These are phyloP conservation scores for Anser brachyrhynchus DNA, from an alignment of 2,113 vertebrate genomes.

Conservation along the genomic window DNA sequence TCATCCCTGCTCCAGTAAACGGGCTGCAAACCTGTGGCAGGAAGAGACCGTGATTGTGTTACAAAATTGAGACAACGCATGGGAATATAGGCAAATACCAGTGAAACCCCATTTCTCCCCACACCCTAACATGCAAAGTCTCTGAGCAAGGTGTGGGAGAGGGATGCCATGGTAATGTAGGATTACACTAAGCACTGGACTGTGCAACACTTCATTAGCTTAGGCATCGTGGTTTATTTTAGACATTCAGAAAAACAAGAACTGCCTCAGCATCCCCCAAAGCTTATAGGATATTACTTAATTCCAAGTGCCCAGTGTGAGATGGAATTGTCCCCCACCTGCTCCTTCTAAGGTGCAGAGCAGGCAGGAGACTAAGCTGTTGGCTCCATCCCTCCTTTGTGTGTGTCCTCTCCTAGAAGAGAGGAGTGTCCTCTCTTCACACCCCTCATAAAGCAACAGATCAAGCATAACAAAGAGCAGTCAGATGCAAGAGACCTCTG, in stretches of 20 bases:
- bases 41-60: neutral
- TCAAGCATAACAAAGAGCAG: neutral
- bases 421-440: neutral
- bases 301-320: neutral
- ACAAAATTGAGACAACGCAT: neutral
- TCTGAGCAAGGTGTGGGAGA: neutral
- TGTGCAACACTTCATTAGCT: neutral
- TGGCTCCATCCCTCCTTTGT: neutral
- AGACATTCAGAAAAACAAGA: neutral
- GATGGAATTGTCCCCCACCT: neutral
- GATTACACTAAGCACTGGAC: neutral
- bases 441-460: neutral
- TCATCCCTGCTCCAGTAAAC: constrained; percentile 95
- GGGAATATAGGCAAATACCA: neutral
- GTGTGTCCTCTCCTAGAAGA: neutral
- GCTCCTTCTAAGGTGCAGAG: neutral
- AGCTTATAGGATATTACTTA: neutral
- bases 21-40: constrained; percentile 88
- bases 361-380: neutral
- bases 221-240: neutral
- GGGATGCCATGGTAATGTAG: neutral
- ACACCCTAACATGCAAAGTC: neutral
- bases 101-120: neutral
- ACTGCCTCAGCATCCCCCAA: neutral
- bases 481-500: neutral